Evolutionary conservation across 1,140 invertebrate genomes (phyloP), one percentile per base, ranked within the genome.

Genomic region (Grapholita molesta): DNA sequence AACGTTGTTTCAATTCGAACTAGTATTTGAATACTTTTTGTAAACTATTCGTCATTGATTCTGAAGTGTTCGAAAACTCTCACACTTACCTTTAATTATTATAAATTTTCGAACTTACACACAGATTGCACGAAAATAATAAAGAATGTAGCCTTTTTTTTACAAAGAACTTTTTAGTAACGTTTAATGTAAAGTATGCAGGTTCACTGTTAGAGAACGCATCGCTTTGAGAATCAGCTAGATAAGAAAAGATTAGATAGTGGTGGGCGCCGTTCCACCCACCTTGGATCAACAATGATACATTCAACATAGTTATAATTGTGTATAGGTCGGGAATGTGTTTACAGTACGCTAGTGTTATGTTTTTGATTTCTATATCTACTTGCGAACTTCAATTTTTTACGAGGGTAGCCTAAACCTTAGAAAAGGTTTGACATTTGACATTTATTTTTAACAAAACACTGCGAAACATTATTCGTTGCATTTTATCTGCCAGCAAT

Each of bases 211-310:
- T 48, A 48, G 18, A 18, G 12, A 21, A 48, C 42, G 42, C 42
- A 48, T 48, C 42, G 42, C 42, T 61, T 25, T 25, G 55, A 61
- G 55, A 25, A 61, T 28, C n/a, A 61, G 55, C 4, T 61, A 61
- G 55, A 61, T 61, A 61, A 61, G 25, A 30, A 21, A 25, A 61
- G 55, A 61, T 61, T 30, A 61, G 55, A 61, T 61, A 61, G 24
- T 25, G 12, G 25, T 28, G 55, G 55, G 55, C 28, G 55, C 55
- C 55, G 55, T 12, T 61, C 55, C 55, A 28, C 55, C 55, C 55
- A 61, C 55, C 55, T 61, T 61, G 55, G 15, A 28, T 28, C 25
- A 61, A 61, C 55, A 61, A 28, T 61, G 24, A 61, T 61, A 28
- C 25, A 15, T 28, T 61, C 12, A 30, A 28, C 12, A 15, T 18